Base-by-base conservation (phyloP, 2,888 invertebrate species). In the Idaea aversata region DNA sequence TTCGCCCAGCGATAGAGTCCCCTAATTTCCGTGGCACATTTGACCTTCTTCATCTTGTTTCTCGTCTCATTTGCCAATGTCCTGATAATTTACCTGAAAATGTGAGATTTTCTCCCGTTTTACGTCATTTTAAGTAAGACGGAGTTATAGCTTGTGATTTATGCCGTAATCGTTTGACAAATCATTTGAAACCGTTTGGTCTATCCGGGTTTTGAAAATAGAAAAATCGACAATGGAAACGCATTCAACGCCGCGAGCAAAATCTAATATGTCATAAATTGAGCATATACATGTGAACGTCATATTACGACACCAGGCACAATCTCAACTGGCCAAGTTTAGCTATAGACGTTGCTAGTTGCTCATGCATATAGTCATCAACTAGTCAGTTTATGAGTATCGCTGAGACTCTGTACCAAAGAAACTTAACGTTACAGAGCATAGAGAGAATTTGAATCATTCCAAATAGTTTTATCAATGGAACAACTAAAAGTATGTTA, bases 21-120 rank as follows among this genome's bases (percentile, higher is more conserved):
- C 76, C 72, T 81, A 83, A 83, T 84, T 80, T 79, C 78, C 79
- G 77, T 69, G 76, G 75, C 78, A 76, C 74, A 81, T 85, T 83
- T 84, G 81, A 83, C 83, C 85, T 85, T 85, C 79, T 80, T 77
- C 74, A 74, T 71, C 75, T 77, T 75, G 75, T 77, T 77, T 77
- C 75, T 70, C 75, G 71, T 77, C 76, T 79, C 77, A 78, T 78
- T 77, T 73, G 47, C 75, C 73, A 77, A 76, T 79, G 76, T 75
- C 70, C 71, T 73, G 69, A 70, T 70, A 69, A 64, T 59, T 63
- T 34, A 16, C 59, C 47, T 47, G 47, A 25, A 25, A 25, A 25
- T 25, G 25, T 25, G 25, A 25, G 25, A 47, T 10, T 47, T 47
- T 47, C 13, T 10, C 7, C 13, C 4, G 13, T 7, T 47, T 47